Conservation (phyloP, 2,113 vertebrate genomes). For the Neogobius melanostomus region DNA sequence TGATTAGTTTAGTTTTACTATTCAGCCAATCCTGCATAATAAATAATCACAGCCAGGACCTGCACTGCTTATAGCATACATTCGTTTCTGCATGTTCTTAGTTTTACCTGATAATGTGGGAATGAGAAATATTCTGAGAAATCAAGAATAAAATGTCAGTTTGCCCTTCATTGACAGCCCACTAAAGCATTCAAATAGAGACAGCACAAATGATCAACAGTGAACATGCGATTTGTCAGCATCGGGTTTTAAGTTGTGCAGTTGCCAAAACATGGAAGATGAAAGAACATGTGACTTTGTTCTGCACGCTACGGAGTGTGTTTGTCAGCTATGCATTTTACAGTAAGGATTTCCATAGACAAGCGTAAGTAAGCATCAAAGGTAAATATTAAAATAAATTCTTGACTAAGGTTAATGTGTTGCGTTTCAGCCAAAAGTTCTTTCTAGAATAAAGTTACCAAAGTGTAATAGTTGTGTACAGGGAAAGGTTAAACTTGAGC, state of each 20-base stretch:
- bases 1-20: too few species aligned
- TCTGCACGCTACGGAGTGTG: background rate
- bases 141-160: background rate
- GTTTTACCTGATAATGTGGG: background rate
- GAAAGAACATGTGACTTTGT: background rate
- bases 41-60: conserved; percentile 4
- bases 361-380: conserved; percentile 15
- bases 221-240: background rate
- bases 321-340: background rate
- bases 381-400: too few species aligned
- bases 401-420: too few species aligned
- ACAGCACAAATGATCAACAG: background rate
- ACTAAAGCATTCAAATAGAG: background rate
- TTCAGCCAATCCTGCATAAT: too few species aligned
- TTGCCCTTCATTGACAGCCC: background rate
- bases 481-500: conserved; percentile 12
- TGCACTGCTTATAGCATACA: conserved; percentile 13
- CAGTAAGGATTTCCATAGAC: conserved; percentile 19
- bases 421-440: too few species aligned
- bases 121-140: background rate
- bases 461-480: conserved; percentile 15
- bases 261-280: background rate
- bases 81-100: conserved; percentile 9
- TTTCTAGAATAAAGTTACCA: too few species aligned
- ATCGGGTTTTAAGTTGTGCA: conserved; percentile 8